Evolutionary conservation across 2,888 invertebrate genomes (phyloP).

Genomic region (Rhagonycha lutea): DNA sequence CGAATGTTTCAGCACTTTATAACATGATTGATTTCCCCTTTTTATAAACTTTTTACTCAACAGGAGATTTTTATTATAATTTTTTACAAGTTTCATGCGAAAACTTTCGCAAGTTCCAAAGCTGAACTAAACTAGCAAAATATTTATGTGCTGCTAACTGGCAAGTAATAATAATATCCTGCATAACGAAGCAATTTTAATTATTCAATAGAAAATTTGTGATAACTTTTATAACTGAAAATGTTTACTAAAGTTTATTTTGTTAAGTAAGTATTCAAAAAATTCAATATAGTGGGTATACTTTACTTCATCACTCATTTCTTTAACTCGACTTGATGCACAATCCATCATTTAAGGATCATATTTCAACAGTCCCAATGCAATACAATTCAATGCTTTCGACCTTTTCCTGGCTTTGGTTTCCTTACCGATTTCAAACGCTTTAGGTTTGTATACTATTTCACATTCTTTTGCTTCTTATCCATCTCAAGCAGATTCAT

Average conservation of each 20-base stretch:
- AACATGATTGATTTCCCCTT: background rate
- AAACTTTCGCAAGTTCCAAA: background rate
- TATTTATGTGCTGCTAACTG: background rate
- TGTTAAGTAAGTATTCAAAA: conserved; percentile 7
- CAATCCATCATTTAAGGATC: conserved; percentile 36
- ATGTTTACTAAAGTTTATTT: conserved; percentile 6
- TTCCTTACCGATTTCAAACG: conserved; percentile 11
- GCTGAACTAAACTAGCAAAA: background rate
- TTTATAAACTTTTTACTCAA: background rate
- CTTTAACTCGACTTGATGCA: conserved; percentile 25
- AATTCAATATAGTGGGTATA: conserved; percentile 6
- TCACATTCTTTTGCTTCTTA: conserved; percentile 25
- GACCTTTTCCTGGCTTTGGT: conserved; percentile 21
- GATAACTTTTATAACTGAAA: conserved; percentile 5
- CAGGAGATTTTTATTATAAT: background rate
- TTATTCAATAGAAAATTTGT: background rate
- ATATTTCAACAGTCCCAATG: conserved; percentile 28
- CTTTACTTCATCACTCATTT: conserved; percentile 26
- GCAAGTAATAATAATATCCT: background rate
- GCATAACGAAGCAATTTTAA: background rate
- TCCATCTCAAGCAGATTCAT: conserved; percentile 28
- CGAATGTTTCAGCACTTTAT: background rate
- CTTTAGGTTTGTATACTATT: conserved; percentile 26
- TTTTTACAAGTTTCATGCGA: background rate
- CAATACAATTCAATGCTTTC: conserved; percentile 29